Percentiles rank a stretch among this genome's conserved stretches.
Conservation (phyloP, 2,797 vertebrate species). For the Melanotaenia trifasciata region DNA sequence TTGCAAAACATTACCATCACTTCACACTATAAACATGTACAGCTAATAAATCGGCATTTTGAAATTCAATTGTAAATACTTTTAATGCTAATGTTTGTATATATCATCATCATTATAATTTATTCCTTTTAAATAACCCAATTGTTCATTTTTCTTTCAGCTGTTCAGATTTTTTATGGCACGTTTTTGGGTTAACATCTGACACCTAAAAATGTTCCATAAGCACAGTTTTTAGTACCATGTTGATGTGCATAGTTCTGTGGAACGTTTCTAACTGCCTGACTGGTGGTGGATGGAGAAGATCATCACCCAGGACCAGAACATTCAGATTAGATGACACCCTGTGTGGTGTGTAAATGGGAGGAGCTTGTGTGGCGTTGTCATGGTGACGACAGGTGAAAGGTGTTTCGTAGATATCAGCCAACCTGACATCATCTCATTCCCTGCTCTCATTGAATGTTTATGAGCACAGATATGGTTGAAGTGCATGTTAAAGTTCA, state of each 20-base stretch:
- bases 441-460: slow-evolving; percentile 22
- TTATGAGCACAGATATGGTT: slow-evolving; percentile 21
- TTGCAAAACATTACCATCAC: slow-evolving; percentile 15
- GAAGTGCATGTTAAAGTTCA: slow-evolving; percentile 37
- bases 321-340: slow-evolving; percentile 3
- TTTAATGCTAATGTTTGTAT: slow-evolving; percentile 70
- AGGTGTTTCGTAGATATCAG: not conserved
- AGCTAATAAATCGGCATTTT: slow-evolving; percentile 59
- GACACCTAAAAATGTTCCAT: slow-evolving; percentile 28
- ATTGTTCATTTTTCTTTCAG: slow-evolving; percentile 44
- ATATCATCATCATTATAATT: slow-evolving; percentile 80
- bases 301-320: too few species aligned
- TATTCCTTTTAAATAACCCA: slow-evolving; percentile 78
- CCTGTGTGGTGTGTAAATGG: not conserved
- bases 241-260: slow-evolving; percentile 54
- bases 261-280: slow-evolving; percentile 16
- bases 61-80: slow-evolving; percentile 80
- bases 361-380: slow-evolving; percentile 17
- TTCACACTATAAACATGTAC: slow-evolving; percentile 31
- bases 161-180: slow-evolving; percentile 38
- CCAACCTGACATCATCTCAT: not conserved
- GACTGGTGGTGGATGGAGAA: not conserved
- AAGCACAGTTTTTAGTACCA: slow-evolving; percentile 33
- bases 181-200: slow-evolving; percentile 55
- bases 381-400: slow-evolving; percentile 2